A percentile compares a stretch with the other conserved stretches of the same genome.
These are phyloP conservation scores for Amazona guildingii DNA, from an alignment of 2,113 vertebrate genomes.

Conservation along the genomic window DNA sequence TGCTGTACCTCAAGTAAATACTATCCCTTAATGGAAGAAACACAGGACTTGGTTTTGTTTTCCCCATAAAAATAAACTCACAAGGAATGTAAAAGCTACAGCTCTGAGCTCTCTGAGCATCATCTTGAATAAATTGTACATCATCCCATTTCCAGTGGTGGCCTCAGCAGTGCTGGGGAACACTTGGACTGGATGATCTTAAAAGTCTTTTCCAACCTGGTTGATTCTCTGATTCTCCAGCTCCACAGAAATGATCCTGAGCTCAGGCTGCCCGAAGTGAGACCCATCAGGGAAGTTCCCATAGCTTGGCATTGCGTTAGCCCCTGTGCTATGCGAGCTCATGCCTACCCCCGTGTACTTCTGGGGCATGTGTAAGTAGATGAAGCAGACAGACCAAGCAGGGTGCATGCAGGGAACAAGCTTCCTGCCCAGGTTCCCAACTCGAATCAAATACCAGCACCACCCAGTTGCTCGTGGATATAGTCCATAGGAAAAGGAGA, in stretches of 20 bases:
- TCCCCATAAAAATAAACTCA: not conserved
- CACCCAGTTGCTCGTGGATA: not conserved
- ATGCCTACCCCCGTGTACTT: accelerated
- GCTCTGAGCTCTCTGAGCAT: not conserved
- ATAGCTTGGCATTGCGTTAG: not conserved
- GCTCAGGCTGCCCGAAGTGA: not conserved
- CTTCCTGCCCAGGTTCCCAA: not conserved
- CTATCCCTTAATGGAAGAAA: not conserved
- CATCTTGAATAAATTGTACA: not conserved
- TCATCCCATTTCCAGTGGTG: not conserved
- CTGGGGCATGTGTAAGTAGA: not conserved
- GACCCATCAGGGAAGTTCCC: not conserved
- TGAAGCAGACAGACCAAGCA: not conserved
- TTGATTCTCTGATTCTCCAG: not conserved
- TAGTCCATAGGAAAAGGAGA: not conserved
- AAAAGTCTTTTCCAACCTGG: not conserved
- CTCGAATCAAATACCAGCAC: not conserved
- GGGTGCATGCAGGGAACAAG: not conserved
- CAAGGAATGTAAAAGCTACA: not conserved
- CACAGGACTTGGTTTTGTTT: not conserved
- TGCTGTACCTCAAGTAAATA: not conserved
- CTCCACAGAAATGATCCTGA: not conserved
- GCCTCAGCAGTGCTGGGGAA: not conserved
- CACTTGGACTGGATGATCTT: not conserved
- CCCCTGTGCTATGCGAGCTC: not conserved